Evolutionary conservation across 2,888 invertebrate species (phyloP).

Genomic region (Nomada fucata): DNA sequence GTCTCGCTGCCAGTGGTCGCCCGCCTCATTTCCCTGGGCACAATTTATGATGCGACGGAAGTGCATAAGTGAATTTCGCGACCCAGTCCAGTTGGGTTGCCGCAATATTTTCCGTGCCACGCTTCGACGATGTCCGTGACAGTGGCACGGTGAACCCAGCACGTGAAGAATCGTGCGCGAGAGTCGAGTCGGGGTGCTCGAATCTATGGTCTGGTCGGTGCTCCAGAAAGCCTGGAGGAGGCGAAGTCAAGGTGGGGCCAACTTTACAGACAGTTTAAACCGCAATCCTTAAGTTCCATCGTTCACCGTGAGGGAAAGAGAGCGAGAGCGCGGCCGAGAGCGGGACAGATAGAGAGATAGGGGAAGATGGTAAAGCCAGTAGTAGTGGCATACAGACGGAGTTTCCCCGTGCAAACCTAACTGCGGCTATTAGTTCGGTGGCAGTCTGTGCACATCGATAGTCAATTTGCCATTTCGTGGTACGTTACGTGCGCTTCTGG

Average conservation of each 20-base stretch:
- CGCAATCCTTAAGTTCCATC: slow-evolving; percentile 74
- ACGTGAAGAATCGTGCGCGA: slow-evolving; percentile 24
- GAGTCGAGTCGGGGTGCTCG: neutral
- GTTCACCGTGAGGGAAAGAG: slow-evolving; percentile 21
- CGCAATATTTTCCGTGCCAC: slow-evolving; percentile 49
- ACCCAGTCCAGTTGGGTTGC: neutral
- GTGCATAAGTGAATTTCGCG: slow-evolving; percentile 57
- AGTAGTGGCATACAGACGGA: slow-evolving; percentile 22
- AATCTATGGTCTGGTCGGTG: slow-evolving; percentile 29
- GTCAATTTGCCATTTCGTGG: slow-evolving; percentile 65
- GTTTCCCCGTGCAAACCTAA: slow-evolving; percentile 54
- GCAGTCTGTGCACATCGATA: slow-evolving; percentile 62
- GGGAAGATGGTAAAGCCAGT: neutral
- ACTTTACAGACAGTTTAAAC: slow-evolving; percentile 75
- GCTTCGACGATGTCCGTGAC: slow-evolving; percentile 14
- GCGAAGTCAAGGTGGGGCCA: slow-evolving; percentile 61
- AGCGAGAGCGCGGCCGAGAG: neutral
- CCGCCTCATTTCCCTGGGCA: slow-evolving; percentile 60
- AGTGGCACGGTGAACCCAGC: slow-evolving; percentile 15
- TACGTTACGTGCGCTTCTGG: slow-evolving; percentile 32
- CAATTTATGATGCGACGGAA: slow-evolving; percentile 61
- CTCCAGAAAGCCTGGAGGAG: slow-evolving; percentile 26
- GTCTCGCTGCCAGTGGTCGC: slow-evolving; percentile 27
- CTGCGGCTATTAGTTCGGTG: slow-evolving; percentile 51
- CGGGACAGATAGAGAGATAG: slow-evolving; percentile 1